Conservation (phyloP, 1,140 invertebrate species). For the Bombus huntii region DNA sequence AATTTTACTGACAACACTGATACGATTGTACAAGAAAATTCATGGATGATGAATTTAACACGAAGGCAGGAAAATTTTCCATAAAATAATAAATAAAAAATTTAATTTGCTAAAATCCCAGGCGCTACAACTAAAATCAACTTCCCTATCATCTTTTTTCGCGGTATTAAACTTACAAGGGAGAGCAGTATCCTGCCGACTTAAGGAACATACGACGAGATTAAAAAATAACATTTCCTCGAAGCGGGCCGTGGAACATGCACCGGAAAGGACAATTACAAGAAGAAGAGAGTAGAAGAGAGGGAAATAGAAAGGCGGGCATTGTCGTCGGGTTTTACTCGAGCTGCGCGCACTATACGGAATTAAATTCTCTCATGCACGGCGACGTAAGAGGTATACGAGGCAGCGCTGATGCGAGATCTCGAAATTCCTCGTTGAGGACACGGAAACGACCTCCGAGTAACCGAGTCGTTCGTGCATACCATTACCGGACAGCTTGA, state of each 20-base stretch:
- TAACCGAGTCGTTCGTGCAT: constrained; percentile 61
- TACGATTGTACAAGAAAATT: neutral
- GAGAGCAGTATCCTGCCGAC: too few species aligned
- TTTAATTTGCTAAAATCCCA: constrained; percentile 3
- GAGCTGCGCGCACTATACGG: constrained; percentile 29
- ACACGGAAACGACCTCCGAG: constrained; percentile 67
- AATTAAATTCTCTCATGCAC: constrained; percentile 55
- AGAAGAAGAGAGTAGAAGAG: neutral
- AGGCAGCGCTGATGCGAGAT: constrained; percentile 55
- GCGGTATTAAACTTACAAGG: neutral
- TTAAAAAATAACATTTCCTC: constrained; percentile 35
- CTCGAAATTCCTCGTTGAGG: constrained; percentile 64
- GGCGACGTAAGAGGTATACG: neutral
- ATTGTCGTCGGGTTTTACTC: constrained; percentile 19
- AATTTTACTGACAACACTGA: too few species aligned
- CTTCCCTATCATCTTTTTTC: neutral
- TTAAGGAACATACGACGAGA: constrained; percentile 1
- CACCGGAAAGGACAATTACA: constrained; percentile 28
- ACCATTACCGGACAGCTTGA: constrained; percentile 55
- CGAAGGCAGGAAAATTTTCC: neutral
- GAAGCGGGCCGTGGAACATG: neutral
- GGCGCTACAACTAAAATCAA: neutral
- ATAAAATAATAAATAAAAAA: neutral
- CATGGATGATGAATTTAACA: neutral
- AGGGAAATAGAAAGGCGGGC: constrained; percentile 1